Percentiles rank a stretch among this genome's conserved stretches.
phyloP scores from a whole-genome alignment of 2,888 invertebrate genomes.

The Callyntrura guangdongensis region DNA sequence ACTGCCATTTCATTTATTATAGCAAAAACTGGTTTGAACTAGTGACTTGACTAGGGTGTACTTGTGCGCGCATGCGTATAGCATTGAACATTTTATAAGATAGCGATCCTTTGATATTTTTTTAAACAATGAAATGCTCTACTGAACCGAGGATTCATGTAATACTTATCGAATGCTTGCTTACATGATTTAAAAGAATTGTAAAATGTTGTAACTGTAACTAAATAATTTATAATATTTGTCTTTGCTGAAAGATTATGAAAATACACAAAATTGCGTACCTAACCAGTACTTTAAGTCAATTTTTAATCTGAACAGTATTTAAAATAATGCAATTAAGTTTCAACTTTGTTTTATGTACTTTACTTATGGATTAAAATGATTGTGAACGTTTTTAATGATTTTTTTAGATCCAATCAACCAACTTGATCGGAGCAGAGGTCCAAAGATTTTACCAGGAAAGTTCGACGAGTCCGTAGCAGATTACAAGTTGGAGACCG shows the following conservation, averaged over 20 bases:
- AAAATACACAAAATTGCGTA: no score
- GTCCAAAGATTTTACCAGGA: slow-evolving; percentile 73
- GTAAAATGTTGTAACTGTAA: slow-evolving; percentile 47
- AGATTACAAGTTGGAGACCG: slow-evolving; percentile 78
- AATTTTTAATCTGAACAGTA: neutral
- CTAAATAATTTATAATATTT: slow-evolving; percentile 2
- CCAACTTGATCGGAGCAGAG: slow-evolving; percentile 75
- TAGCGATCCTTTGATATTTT: slow-evolving; percentile 16
- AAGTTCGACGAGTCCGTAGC: slow-evolving; percentile 70
- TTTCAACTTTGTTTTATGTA: no score
- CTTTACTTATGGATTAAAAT: no score
- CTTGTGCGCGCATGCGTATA: neutral
- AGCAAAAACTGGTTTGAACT: neutral
- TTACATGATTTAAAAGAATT: neutral
- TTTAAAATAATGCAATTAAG: neutral
- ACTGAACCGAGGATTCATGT: slow-evolving; percentile 62
- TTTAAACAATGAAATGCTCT: slow-evolving; percentile 71
- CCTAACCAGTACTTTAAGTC: neutral
- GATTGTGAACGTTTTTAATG: no score
- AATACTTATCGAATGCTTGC: neutral
- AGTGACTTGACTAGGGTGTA: no score
- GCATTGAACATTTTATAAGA: slow-evolving; percentile 1
- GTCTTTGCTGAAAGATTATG: neutral
- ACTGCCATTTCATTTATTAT: neutral
- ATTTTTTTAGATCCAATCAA: slow-evolving; percentile 73